Evolutionary conservation across 2,888 invertebrate genomes (phyloP), one percentile per base, ranked within the genome.

Genomic region (Melieria picta): DNA sequence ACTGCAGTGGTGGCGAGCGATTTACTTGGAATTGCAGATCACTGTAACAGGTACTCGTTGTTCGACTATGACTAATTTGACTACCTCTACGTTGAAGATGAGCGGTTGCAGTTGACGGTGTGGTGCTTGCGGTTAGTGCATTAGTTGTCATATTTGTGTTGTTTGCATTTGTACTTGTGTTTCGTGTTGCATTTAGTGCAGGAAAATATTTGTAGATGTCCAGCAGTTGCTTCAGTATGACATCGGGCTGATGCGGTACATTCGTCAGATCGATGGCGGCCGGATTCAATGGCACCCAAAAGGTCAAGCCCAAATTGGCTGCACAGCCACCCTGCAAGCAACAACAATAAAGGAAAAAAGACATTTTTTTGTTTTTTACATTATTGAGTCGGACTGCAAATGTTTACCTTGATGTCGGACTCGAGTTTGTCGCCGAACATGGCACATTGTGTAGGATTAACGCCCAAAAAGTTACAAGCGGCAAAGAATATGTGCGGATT

Each of bases 391-490:
- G 30, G 3, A 30, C 2, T 30, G 30, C 30, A 30, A 30, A 30
- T 9, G 79, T 81, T 74, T 79, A 91, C 91, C 87, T 92, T 90
- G 80, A 96, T 94, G 86, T 96, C 96, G 52, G 95, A 95, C 85
- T 95, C 94, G 78, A 95, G 87, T 84, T 94, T 94, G 84, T 96
- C 96, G 62, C 95, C 95, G 81, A 95, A 92, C 94, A 96, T 95
- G 79, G 94, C 89, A 87, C 94, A 95, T 77, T 91, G 90, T 69
- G 90, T 88, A 1, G 95, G 93, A 82, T 91, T 89, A 30, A 95
- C 93, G 76, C 91, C 90, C 71, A 96, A 90, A 83, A 90, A 89
- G 81, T 91, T 90, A 87, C 94, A 95, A 47, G 94, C 95, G 79
- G 93, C 91, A 77, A 92, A 89, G 87, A 95, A 95, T 86, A 95